A percentile compares a stretch with the other conserved stretches of the same genome.
phyloP scores from a whole-genome alignment of 2,888 invertebrate genomes.

The Habroteleia sp. region DNA sequence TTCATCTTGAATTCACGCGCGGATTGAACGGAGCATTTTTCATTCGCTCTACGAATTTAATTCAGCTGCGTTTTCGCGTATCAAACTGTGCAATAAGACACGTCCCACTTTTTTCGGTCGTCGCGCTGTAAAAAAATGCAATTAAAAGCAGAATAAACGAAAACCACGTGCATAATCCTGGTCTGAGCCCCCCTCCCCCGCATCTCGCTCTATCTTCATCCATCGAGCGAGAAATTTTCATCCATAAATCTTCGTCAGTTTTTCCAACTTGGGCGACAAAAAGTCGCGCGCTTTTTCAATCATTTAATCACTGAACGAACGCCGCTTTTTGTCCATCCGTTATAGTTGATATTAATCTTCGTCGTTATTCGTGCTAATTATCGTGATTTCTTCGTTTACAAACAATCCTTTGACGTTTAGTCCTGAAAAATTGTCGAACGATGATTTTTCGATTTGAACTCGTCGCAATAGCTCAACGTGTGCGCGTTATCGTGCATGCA shows the following conservation, averaged over 20 bases:
- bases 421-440: not conserved
- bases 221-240: slow-evolving; percentile 44
- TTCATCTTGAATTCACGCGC: slow-evolving; percentile 38
- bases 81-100: slow-evolving; percentile 35
- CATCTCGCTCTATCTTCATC: too few relatives aligned
- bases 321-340: slow-evolving; percentile 22
- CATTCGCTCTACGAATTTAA: slow-evolving; percentile 52
- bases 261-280: slow-evolving; percentile 36
- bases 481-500: too few relatives aligned
- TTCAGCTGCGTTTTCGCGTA: slow-evolving; percentile 44
- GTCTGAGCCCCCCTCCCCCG: not conserved
- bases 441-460: not conserved
- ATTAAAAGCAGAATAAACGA: slow-evolving; percentile 5
- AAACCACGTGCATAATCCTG: slow-evolving; percentile 10
- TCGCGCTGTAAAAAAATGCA: not conserved
- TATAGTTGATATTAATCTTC: slow-evolving; percentile 38
- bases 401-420: slow-evolving; percentile 6
- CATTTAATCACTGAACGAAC: slow-evolving; percentile 50
- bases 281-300: slow-evolving; percentile 48
- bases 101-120: slow-evolving; percentile 40
- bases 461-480: too few relatives aligned
- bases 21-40: slow-evolving; percentile 52
- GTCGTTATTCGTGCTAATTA: slow-evolving; percentile 44
- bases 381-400: slow-evolving; percentile 3
- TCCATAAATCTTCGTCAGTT: slow-evolving; percentile 60